Conservation (phyloP, 2,797 vertebrate genomes). For the Catamblyrhynchus diadema region DNA sequence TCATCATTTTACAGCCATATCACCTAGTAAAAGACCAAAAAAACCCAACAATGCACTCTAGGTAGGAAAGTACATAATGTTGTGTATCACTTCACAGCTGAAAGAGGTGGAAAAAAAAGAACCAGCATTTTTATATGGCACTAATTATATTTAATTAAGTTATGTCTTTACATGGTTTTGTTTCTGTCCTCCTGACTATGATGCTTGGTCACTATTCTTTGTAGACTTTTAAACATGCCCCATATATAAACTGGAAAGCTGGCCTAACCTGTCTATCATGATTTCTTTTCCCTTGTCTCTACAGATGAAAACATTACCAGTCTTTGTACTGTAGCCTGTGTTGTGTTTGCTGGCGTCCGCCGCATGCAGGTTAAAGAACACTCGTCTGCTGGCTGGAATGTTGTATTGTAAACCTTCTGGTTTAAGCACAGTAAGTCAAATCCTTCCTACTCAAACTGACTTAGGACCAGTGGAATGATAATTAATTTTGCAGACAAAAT, state of each 20-base stretch:
- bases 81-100: background rate
- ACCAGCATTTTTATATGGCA: background rate
- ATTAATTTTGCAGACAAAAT: constrained; percentile 72
- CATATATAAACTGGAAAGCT: constrained; percentile 56
- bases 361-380: constrained; percentile 75
- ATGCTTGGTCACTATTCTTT: background rate
- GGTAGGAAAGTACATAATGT: background rate
- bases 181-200: background rate
- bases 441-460: constrained; percentile 54
- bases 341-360: constrained; percentile 75
- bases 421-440: constrained; percentile 60
- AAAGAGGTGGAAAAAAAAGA: background rate
- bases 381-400: constrained; percentile 62
- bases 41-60: constrained; percentile 21
- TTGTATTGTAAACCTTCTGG: constrained; percentile 48
- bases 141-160: background rate
- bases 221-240: background rate
- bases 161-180: background rate
- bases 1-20: constrained; percentile 72
- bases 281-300: constrained; percentile 71
- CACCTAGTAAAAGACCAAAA: constrained; percentile 58
- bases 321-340: constrained; percentile 76
- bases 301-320: constrained; percentile 38
- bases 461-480: constrained; percentile 61
- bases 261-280: constrained; percentile 72